A percentile compares a stretch with the other conserved stretches of the same genome.
phyloP scores from a whole-genome alignment of 2,797 vertebrate genomes.

The Emydoidea blandingii region DNA sequence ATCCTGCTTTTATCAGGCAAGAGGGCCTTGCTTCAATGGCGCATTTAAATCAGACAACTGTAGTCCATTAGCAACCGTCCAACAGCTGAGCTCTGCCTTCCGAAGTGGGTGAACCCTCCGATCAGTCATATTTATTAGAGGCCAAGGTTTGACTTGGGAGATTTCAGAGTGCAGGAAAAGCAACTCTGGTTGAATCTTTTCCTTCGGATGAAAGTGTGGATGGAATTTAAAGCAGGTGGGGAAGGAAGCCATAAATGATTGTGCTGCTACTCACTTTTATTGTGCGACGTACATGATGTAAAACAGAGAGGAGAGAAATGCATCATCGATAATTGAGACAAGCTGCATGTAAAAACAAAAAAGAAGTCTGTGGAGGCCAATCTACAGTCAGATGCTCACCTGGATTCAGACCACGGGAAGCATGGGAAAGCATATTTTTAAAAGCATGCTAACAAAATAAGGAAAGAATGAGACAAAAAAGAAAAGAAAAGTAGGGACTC shows the following conservation, averaged over 20 bases:
- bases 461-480: background rate
- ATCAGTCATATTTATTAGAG: background rate
- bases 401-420: background rate
- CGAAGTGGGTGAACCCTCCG: background rate
- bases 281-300: fast-evolving
- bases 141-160: background rate
- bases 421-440: background rate
- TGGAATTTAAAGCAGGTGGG: constrained; percentile 42
- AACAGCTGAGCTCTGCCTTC: constrained; percentile 19
- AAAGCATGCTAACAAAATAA: background rate
- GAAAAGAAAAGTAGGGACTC: background rate
- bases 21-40: fast-evolving
- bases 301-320: constrained; percentile 20
- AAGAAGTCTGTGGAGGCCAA: background rate
- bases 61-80: background rate
- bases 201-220: background rate
- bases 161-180: fast-evolving
- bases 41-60: background rate
- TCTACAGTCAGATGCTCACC: background rate
- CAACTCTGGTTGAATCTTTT: background rate
- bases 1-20: background rate
- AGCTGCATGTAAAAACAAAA: background rate
- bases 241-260: background rate
- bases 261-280: background rate
- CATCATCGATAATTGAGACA: constrained; percentile 7